Conservation (phyloP, 2,888 invertebrate genomes). For the Cephalotes varians region DNA sequence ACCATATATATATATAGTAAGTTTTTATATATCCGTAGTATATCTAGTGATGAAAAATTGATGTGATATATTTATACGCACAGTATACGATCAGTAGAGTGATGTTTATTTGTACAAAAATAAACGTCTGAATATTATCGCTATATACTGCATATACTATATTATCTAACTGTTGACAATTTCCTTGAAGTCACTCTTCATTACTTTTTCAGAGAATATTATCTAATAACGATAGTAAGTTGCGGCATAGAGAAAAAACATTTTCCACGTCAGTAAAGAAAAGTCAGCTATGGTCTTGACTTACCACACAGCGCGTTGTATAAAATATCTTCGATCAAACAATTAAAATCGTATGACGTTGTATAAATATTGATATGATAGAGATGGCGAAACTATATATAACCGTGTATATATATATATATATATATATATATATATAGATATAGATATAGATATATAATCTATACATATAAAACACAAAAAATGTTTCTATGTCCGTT, state of each 20-base stretch:
- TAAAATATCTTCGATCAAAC: background rate
- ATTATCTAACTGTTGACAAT: constrained; percentile 32
- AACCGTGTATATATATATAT: background rate
- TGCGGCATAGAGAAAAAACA: constrained; percentile 6
- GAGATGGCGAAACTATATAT: background rate
- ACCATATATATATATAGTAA: background rate
- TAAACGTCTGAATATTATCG: background rate
- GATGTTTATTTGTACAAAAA: constrained; percentile 6
- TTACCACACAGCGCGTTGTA: background rate
- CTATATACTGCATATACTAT: background rate
- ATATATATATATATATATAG: no score
- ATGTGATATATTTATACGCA: constrained; percentile 11
- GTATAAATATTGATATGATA: background rate
- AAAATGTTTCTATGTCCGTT: no score
- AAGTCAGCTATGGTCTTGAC: constrained; percentile 8
- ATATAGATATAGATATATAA: no score
- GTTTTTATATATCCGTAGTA: background rate
- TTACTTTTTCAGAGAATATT: constrained; percentile 37
- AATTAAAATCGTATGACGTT: constrained; percentile 13
- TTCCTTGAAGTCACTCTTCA: constrained; percentile 23
- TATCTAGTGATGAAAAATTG: background rate
- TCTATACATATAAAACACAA: no score
- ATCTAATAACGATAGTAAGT: constrained; percentile 35
- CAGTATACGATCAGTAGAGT: background rate
- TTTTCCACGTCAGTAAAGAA: constrained; percentile 38